phyloP scores from a whole-genome alignment of 2,888 invertebrate genomes.

The Drosophila subquinaria region DNA sequence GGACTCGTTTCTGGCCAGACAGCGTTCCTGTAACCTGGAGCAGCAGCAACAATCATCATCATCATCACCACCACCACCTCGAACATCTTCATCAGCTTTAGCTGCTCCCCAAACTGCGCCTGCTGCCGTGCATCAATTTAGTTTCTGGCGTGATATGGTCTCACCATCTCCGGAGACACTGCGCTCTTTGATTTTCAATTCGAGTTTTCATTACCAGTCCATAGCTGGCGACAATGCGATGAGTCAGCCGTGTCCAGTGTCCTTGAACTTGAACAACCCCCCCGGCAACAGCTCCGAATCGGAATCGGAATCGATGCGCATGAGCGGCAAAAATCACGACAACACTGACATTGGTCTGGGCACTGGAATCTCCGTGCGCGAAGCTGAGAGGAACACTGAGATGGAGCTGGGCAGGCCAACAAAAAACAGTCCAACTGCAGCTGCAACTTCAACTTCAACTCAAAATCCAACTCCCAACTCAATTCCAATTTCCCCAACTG shows the following conservation, averaged over 20 bases:
- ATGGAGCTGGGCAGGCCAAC: neutral
- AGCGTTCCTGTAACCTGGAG: conserved; percentile 52
- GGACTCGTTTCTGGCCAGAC: conserved; percentile 58
- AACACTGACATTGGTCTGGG: conserved; percentile 39
- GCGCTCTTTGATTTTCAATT: conserved; percentile 78
- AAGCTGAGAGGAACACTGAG: conserved; percentile 40
- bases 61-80: neutral
- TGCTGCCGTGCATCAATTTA: conserved; percentile 38
- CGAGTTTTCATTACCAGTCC: conserved; percentile 74
- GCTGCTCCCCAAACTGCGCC: conserved; percentile 13
- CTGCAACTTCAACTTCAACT: too few relatives aligned
- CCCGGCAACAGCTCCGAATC: conserved; percentile 7
- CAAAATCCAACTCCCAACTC: neutral
- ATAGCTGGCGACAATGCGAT: conserved; percentile 51
- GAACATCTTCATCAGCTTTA: neutral
- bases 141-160: conserved; percentile 81
- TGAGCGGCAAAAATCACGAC: conserved; percentile 22
- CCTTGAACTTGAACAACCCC: conserved; percentile 34
- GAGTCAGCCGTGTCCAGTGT: neutral
- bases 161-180: conserved; percentile 79
- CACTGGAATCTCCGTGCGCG: conserved; percentile 62
- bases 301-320: conserved; percentile 22
- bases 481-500: neutral
- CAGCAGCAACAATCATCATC: conserved; percentile 12
- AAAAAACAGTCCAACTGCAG: conserved; percentile 10